Base-by-base conservation (phyloP, 2,113 vertebrate species). In the Malaclemys terrapin region DNA sequence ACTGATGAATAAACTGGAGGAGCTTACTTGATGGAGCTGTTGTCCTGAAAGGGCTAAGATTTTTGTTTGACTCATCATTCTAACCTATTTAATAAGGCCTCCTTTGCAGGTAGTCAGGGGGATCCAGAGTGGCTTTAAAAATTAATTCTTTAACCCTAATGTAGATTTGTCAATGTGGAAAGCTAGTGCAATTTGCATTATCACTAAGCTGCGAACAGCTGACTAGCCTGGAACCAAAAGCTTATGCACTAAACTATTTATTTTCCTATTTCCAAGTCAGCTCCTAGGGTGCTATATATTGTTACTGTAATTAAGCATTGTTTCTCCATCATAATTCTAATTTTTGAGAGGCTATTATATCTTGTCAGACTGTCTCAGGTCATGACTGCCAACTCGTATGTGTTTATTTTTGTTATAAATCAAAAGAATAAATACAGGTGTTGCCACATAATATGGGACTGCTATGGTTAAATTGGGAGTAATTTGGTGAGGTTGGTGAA, bases 31-130 rank as follows among this genome's bases (percentile, higher is more conserved):
- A 5, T 84, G 88, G 93, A 94, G 92, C 59, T 94, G 91, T 92
- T 96, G 89, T 92, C 89, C n/a, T 19, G 54, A 79, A 87, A 89
- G 82, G 72, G 84, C 9, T 2, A 93, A 88, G 87, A 79, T 54
- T 93, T 94, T 84, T 65, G 53, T 69, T 92, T 96, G 90, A 62
- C 93, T 91, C 96, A 87, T 87, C 53, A 42, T 90, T 88, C 38
- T 72, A 49, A 72, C 85, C 85, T 80, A 31, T 84, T 53, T 62
- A 84, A 42, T 82, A 35, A 0, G 57, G 62, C 65, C 82, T 95
- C 84, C 82, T 95, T 82, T 59, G 87, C 72, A 95, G 85, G 53
- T 54, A 95, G 80, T 22, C 45, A 10, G 9, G 25, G 52, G 42
- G 52, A 35, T 62, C 81, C 80, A 35, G 62, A 88, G 31, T 76